Base-by-base conservation (phyloP, 2,888 invertebrate species). In the Parapristionchus giblindavisi region DNA sequence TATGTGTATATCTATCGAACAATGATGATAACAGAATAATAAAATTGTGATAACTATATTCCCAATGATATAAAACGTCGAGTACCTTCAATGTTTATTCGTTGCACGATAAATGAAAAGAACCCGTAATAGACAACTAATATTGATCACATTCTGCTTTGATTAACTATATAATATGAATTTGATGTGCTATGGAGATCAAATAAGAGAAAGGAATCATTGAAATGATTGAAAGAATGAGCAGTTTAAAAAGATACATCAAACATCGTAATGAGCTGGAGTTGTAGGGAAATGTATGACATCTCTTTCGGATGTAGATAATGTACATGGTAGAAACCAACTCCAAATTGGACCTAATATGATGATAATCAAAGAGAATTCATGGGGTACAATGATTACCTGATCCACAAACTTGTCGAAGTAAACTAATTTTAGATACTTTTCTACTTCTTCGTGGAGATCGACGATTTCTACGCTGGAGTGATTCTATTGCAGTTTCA, bases 401-500 rank as follows among this genome's bases (percentile, higher is more conserved):
- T 84, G 92, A 91, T 27, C 93, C 94, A 89, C 93, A 94, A 17
- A 94, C 93, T 89, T 93, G 93, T 54, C 92, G 91, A 71, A 94
- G 88, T 66, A 94, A 89, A 56, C 92, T 91, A 87, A 92, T 90
- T 83, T 92, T 92, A 21, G 90, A 89, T 78, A 89, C 89, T 76
- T 89, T 89, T 51, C 89, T 78, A 56, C 77, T 78, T 21, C 75
- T 61, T 32, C 79, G 66, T 2, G 77, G 77, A 24, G 78, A 61
- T 71, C 80, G 90, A 51, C 60, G 75, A 73, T 60, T 68, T 52
- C 76, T 72, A 52, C 81, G 90, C 82, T 90, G 89, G 8, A 93
- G 91, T 83, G 93, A 92, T 88, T 94, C 94, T 0, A 94, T 92
- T 0, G 93, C 92, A 29, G 94, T 94, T 89, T 94, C 94, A 87